Percentiles rank a stretch among this genome's conserved stretches.
phyloP scores from a whole-genome alignment of 2,888 invertebrate genomes.

The Aphodius sticticus region DNA sequence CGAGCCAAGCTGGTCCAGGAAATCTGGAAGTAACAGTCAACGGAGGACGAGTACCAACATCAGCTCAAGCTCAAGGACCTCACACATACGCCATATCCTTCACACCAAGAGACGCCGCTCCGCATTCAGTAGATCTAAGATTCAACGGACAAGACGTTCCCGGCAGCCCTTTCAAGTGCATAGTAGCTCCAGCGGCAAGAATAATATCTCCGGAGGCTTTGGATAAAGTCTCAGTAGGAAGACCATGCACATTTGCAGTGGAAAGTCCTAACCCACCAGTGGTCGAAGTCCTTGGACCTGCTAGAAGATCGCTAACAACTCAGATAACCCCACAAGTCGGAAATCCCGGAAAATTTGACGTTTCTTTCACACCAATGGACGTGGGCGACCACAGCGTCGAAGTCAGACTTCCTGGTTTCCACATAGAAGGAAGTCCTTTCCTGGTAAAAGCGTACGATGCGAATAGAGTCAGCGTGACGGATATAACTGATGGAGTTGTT shows the following conservation, averaged over 20 bases:
- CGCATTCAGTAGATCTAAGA: conserved; percentile 92
- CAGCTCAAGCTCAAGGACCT: conserved; percentile 95
- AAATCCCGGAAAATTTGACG: conserved; percentile 60
- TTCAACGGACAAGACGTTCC: conserved; percentile 98
- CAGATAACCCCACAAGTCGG: conserved; percentile 62
- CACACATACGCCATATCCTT: conserved; percentile 97
- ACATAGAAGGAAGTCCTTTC: conserved; percentile 95
- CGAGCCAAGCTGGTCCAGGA: conserved; percentile 97
- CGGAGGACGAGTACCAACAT: conserved; percentile 95
- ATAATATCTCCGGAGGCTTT: conserved; percentile 85
- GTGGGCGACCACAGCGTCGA: conserved; percentile 95
- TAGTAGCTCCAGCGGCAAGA: conserved; percentile 82
- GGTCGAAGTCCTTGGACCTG: conserved; percentile 82
- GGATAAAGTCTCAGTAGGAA: conserved; percentile 89
- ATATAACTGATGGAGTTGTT: conserved; percentile 89
- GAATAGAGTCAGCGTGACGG: conserved; percentile 91
- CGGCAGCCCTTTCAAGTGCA: conserved; percentile 85
- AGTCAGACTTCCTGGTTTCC: conserved; percentile 74
- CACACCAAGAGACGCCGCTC: conserved; percentile 89
- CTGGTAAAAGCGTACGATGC: conserved; percentile 96
- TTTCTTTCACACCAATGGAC: conserved; percentile 81
- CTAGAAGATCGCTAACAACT: conserved; percentile 74
- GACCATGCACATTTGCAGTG: conserved; percentile 83
- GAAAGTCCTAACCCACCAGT: conserved; percentile 85
- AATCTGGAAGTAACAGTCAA: conserved; percentile 99